These are phyloP conservation scores for Podarcis lilfordi DNA, from an alignment of 2,797 vertebrate species.

Conservation along the genomic window DNA sequence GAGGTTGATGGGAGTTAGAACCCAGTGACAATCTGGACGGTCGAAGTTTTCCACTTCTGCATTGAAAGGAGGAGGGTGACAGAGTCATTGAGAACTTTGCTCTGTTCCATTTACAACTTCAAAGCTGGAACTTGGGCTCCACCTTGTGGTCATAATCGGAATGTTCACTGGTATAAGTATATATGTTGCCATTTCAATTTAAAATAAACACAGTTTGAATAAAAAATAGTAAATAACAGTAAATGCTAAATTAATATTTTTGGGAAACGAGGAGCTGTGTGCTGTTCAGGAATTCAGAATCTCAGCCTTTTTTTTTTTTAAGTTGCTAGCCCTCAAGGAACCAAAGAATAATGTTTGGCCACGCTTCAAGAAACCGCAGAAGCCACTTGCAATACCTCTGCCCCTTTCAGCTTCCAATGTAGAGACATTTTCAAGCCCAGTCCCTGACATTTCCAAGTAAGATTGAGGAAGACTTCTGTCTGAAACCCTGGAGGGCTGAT, in stretches of 20 bases:
- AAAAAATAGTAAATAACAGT: background rate
- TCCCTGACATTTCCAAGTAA: background rate
- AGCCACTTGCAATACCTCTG: background rate
- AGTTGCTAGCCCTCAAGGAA: background rate
- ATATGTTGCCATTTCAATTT: too few relatives aligned
- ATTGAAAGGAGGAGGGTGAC: too few relatives aligned
- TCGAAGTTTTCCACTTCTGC: too few relatives aligned
- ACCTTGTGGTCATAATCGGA: conserved; percentile 36
- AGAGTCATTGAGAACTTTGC: background rate
- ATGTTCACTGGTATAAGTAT: background rate
- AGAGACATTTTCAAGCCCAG: too few relatives aligned
- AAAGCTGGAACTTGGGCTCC: conserved; percentile 43
- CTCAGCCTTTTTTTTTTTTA: too few relatives aligned
- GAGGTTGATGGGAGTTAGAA: too few relatives aligned
- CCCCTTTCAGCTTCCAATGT: background rate
- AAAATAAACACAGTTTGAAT: background rate
- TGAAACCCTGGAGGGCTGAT: background rate
- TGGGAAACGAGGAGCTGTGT: background rate
- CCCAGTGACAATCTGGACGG: too few relatives aligned
- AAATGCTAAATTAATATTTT: background rate
- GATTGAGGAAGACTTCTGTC: background rate
- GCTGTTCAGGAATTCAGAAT: background rate
- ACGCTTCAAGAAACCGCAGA: background rate
- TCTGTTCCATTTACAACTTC: background rate
- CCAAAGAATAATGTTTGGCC: background rate